phyloP scores from a whole-genome alignment of 2,113 vertebrate species.

The Oreochromis spilurus region DNA sequence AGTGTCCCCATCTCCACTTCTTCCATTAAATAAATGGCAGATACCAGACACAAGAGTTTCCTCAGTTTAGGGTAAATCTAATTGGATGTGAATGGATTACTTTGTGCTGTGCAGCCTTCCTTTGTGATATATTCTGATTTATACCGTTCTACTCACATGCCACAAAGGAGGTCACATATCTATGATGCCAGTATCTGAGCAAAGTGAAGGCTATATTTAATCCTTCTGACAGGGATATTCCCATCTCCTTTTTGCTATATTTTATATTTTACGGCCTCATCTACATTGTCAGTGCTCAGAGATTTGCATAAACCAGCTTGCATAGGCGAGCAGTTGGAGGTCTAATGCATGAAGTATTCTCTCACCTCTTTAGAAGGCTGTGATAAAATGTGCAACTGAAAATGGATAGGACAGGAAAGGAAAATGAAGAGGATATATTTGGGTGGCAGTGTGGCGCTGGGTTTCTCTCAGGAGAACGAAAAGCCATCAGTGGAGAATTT shows the following conservation, averaged over 20 bases:
- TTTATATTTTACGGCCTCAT: neutral
- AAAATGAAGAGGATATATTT: conserved; percentile 5
- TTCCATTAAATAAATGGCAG: neutral
- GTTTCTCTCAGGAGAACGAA: neutral
- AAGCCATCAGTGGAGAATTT: neutral
- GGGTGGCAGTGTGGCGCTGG: neutral
- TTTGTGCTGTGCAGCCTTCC: neutral
- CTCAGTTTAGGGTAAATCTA: neutral
- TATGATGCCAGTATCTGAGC: neutral
- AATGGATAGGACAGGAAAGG: neutral
- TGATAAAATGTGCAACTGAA: neutral
- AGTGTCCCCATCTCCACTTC: neutral
- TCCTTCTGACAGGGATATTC: neutral
- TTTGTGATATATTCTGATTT: neutral
- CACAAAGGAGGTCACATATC: neutral
- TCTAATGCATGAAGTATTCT: neutral
- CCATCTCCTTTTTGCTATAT: neutral
- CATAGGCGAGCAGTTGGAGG: neutral
- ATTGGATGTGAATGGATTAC: neutral
- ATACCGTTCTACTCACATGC: neutral
- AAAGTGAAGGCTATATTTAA: neutral
- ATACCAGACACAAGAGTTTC: neutral
- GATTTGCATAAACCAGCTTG: neutral
- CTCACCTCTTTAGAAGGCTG: neutral
- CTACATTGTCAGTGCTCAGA: neutral